Conservation (phyloP, 23 tunicate species). For the Clavelina lepadiformis region DNA sequence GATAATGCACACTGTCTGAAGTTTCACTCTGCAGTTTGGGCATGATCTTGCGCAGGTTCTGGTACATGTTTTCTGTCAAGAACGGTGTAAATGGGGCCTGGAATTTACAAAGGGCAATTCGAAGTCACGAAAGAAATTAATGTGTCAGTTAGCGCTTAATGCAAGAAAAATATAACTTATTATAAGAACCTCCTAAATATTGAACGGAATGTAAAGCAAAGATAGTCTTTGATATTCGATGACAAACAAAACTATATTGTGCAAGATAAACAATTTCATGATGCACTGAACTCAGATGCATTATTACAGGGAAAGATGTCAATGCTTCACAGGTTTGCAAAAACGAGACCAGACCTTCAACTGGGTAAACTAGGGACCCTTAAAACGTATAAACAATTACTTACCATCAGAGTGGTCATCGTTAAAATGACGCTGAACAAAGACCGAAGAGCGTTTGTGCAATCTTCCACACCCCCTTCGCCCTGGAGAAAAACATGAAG, state of each 20-base stretch:
- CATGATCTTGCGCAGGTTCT: conserved; percentile 63
- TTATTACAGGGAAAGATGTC: no score
- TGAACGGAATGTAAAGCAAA: no score
- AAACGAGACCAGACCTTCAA: no score
- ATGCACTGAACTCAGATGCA: no score
- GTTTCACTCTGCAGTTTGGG: conserved; percentile 34
- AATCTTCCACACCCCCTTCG: conserved; percentile 87
- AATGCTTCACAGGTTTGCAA: no score
- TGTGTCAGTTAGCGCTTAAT: neutral
- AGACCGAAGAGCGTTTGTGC: conserved; percentile 78
- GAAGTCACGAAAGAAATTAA: neutral
- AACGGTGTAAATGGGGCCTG: conserved; percentile 97
- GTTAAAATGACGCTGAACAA: conserved; percentile 83
- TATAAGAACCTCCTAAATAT: neutral
- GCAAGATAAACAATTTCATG: no score
- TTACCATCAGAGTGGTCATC: conserved; percentile 67
- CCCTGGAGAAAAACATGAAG: conserved; percentile 54
- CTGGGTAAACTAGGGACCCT: no score
- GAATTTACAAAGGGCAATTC: neutral
- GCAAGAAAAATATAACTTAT: neutral
- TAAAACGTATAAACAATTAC: no score
- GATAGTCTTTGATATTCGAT: no score
- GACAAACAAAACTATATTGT: no score
- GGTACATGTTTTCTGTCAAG: conserved; percentile 95
- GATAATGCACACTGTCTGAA: conserved; percentile 63